Base-by-base conservation (phyloP, 2,797 vertebrate species). In the Lindbergichthys nudifrons region DNA sequence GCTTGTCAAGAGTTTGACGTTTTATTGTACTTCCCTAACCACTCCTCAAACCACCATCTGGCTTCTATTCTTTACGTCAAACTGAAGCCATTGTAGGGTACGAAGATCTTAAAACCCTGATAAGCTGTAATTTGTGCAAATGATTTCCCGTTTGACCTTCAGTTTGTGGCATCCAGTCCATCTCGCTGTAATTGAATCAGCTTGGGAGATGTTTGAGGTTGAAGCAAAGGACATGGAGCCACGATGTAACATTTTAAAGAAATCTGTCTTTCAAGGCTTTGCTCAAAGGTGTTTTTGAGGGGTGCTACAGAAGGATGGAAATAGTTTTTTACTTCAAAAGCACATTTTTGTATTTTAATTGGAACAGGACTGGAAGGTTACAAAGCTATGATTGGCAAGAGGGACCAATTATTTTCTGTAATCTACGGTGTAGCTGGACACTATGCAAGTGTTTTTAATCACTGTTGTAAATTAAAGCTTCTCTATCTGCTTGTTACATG, bases 171-270 rank as follows among this genome's bases (percentile, higher is more conserved):
- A 16, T 32, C 54, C 10, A 1, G 1, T 23, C 30, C 67, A n/a
- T 64, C 62, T 48, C 16, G 18, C 11, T 41, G 18, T 85, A 83
- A 87, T 85, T 71, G 43, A 77, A 81, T 72, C 54, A 71, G 62
- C 71, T 66, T 1, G 46, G 12, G 58, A 80, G 58, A 70, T 79
- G 65, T 75, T 70, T 72, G 60, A 54, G 26, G 30, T 21, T 10
- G 45, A 71, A 71, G 56, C 62, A 73, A 70, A 81, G 57, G 51
- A 63, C 46, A 57, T 21, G 30, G 58, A 61, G 52, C 60, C 60
- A 57, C 39, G 19, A 46, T 13, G 52, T 41, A 30, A 53, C 36
- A 69, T 51, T 41, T 32, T 43, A 60, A 80, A 67, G n/a, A 9
- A 73, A 50, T 45, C 57, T 21, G 15, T 10, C n/a, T 48, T 65